Percentiles rank a stretch among this genome's conserved stretches.
phyloP scores from a whole-genome alignment of 2,113 vertebrate species.

The Mastomys natalensis region DNA sequence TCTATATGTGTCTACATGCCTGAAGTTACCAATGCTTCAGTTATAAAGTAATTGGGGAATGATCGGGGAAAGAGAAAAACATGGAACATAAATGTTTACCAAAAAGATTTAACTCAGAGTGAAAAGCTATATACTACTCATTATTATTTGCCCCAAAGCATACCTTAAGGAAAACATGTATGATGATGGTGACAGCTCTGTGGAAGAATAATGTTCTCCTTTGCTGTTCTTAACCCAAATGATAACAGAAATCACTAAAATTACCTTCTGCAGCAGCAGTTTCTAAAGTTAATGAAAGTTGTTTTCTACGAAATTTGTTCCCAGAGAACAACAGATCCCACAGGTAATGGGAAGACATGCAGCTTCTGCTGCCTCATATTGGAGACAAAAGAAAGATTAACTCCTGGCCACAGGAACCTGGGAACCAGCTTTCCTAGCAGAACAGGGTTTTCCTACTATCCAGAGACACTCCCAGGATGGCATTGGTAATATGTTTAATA shows the following conservation, averaged over 20 bases:
- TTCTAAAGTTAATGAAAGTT: conserved; percentile 24
- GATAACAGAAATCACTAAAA: conserved; percentile 30
- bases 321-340: background rate
- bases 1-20: background rate
- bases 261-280: background rate
- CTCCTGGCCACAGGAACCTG: background rate
- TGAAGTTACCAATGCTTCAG: background rate
- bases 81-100: background rate
- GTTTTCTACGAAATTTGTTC: background rate
- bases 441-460: background rate
- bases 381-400: background rate
- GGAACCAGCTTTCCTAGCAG: background rate
- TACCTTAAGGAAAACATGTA: conserved; percentile 15
- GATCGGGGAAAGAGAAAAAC: background rate
- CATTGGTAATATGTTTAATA: background rate
- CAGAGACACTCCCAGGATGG: background rate
- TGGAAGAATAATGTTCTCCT: background rate
- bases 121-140: conserved; percentile 23
- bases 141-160: conserved; percentile 27
- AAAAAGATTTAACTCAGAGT: background rate
- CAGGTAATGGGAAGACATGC: background rate
- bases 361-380: background rate
- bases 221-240: background rate
- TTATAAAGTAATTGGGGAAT: conserved; percentile 6
- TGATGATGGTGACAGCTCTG: background rate